Conservation (phyloP, 2,888 invertebrate species). For the Saturnia pavonia region DNA sequence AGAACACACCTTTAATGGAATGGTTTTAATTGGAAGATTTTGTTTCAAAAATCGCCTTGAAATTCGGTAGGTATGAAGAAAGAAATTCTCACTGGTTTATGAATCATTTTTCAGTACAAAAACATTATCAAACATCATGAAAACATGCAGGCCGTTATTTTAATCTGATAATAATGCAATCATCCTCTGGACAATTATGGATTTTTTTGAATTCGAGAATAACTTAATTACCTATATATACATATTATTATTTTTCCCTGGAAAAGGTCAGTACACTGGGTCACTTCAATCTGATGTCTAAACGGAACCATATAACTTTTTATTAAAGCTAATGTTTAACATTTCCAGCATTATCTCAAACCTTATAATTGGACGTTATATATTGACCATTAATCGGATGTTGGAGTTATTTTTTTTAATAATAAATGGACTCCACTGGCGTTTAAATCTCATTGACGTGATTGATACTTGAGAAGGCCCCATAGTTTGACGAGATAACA, state of each 20-base stretch:
- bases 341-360: slow-evolving; percentile 78
- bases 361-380: slow-evolving; percentile 71
- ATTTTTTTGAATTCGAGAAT: slow-evolving; percentile 18
- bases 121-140: slow-evolving; percentile 58
- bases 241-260: slow-evolving; percentile 53
- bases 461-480: slow-evolving; percentile 58
- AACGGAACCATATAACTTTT: slow-evolving; percentile 63
- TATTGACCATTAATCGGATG: slow-evolving; percentile 75
- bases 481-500: slow-evolving; percentile 53
- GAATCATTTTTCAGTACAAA: slow-evolving; percentile 75
- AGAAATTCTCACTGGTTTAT: slow-evolving; percentile 68
- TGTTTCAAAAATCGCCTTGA: slow-evolving; percentile 31
- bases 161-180: slow-evolving; percentile 56
- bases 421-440: slow-evolving; percentile 66
- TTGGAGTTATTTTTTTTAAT: slow-evolving; percentile 77
- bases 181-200: slow-evolving; percentile 32
- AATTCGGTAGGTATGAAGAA: slow-evolving; percentile 54
- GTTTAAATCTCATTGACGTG: slow-evolving; percentile 62
- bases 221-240: slow-evolving; percentile 41
- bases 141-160: slow-evolving; percentile 31
- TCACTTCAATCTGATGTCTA: slow-evolving; percentile 67
- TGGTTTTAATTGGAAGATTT: slow-evolving; percentile 19
- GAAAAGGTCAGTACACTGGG: slow-evolving; percentile 78
- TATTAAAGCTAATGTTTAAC: slow-evolving; percentile 81
- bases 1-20: not conserved